These are phyloP conservation scores for Isichthys henryi DNA, from an alignment of 2,113 vertebrate species.

Conservation along the genomic window DNA sequence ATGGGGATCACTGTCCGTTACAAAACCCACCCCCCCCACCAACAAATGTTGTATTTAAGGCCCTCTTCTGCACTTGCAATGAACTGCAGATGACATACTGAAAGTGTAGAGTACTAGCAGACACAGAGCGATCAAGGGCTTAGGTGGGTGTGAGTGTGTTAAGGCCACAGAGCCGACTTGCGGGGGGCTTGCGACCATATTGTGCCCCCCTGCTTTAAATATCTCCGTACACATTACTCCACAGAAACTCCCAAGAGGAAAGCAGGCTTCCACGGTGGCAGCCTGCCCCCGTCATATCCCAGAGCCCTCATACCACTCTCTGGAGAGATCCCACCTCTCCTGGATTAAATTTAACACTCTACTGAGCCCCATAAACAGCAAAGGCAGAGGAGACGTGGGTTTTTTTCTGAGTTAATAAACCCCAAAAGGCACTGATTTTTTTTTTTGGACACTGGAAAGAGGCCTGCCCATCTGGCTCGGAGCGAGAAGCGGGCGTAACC, in stretches of 20 bases:
- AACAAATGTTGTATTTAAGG: not conserved
- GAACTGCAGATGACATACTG: not conserved
- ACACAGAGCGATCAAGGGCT: not conserved
- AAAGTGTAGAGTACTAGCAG: not conserved
- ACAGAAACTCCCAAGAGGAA: not conserved
- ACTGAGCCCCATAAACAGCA: not conserved
- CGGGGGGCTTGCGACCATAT: not conserved
- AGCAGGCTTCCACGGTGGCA: not conserved
- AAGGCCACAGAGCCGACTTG: not conserved
- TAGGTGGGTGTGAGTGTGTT: not conserved
- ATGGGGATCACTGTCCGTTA: not conserved
- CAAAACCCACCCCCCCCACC: not conserved
- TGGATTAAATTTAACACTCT: slow-evolving; percentile 9
- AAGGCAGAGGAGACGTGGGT: not conserved
- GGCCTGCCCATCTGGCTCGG: not conserved
- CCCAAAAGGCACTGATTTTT: not conserved
- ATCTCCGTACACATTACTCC: not conserved
- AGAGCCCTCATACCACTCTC: not conserved
- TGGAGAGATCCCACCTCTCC: not conserved
- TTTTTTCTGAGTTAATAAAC: slow-evolving; percentile 9
- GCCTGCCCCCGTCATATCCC: not conserved
- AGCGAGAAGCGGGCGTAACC: not conserved
- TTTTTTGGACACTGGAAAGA: not conserved
- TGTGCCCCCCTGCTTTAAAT: not conserved
- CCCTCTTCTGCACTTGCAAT: not conserved